Percentiles rank a stretch among this genome's conserved stretches.
phyloP scores from a whole-genome alignment of 2,113 vertebrate species.

The Xiphophorus hellerii region DNA sequence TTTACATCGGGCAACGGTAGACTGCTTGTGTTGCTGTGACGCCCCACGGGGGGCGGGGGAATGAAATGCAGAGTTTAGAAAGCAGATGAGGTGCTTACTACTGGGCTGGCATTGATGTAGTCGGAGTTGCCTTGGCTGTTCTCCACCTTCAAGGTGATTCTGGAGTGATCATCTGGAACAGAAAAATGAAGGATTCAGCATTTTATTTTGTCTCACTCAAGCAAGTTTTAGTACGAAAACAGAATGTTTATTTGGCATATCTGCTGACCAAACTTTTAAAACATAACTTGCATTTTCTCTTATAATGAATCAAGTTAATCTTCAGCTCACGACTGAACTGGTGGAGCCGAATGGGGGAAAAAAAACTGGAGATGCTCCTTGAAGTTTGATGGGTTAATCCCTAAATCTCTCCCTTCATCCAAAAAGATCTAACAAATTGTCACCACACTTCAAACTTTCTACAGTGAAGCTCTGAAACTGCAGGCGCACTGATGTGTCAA shows the following conservation, averaged over 20 bases:
- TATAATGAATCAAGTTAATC: not conserved
- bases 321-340: not conserved
- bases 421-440: not conserved
- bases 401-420: not conserved
- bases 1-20: slow-evolving; percentile 44
- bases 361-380: not conserved
- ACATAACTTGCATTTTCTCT: not conserved
- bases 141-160: slow-evolving; percentile 90
- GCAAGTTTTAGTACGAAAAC: not conserved
- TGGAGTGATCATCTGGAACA: slow-evolving; percentile 92
- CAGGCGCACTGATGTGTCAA: not conserved
- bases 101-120: slow-evolving; percentile 99
- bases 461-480: slow-evolving; percentile 3
- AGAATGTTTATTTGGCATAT: not conserved
- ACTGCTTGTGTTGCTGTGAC: slow-evolving; percentile 53
- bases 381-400: slow-evolving; percentile 1
- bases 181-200: slow-evolving; percentile 31
- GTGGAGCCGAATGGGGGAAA: not conserved
- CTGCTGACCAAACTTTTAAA: not conserved
- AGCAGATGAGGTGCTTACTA: slow-evolving; percentile 85
- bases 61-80: slow-evolving; percentile 22
- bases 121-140: slow-evolving; percentile 89
- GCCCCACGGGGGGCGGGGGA: slow-evolving; percentile 16
- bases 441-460: not conserved
- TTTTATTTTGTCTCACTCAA: not conserved